Percentiles rank a stretch among this genome's conserved stretches.
These are phyloP conservation scores for Serrognathus titanus DNA, from an alignment of 2,888 invertebrate genomes.

Conservation along the genomic window DNA sequence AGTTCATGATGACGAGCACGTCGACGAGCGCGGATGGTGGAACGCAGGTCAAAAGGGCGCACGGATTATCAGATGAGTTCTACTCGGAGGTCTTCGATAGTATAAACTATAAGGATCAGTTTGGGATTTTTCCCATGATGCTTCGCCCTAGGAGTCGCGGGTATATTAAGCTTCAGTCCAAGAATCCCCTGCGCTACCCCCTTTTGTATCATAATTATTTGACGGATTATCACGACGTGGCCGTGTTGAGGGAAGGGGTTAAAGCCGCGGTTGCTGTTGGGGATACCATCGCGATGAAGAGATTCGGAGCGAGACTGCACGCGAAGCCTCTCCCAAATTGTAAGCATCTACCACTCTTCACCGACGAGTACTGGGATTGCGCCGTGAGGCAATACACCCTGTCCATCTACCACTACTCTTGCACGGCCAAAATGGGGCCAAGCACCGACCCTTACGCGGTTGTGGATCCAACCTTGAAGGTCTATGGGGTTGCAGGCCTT, in stretches of 20 bases:
- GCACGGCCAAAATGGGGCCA: constrained; percentile 84
- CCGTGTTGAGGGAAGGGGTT: constrained; percentile 79
- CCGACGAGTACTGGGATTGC: constrained; percentile 88
- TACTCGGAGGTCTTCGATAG: constrained; percentile 72
- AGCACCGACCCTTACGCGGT: constrained; percentile 73
- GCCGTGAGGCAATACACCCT: constrained; percentile 78
- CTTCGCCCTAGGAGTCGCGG: constrained; percentile 85
- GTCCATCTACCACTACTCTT: constrained; percentile 84
- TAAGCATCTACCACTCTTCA: constrained; percentile 70
- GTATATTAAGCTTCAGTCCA: constrained; percentile 60
- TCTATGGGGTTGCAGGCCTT: constrained; percentile 73
- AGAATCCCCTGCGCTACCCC: constrained; percentile 73
- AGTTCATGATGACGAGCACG: constrained; percentile 83
- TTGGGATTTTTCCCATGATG: constrained; percentile 85
- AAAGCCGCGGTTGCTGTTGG: constrained; percentile 81
- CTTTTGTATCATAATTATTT: constrained; percentile 89
- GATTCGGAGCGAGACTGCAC: constrained; percentile 39
- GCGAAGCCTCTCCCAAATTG: constrained; percentile 76
- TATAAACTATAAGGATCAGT: constrained; percentile 72
- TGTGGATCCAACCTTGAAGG: constrained; percentile 72
- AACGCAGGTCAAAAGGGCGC: constrained; percentile 70
- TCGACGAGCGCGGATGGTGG: constrained; percentile 84
- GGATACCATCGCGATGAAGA: constrained; percentile 54
- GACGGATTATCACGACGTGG: constrained; percentile 80
- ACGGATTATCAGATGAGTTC: constrained; percentile 77